Evolutionary conservation across 2,888 invertebrate species (phyloP), one percentile per base, ranked within the genome.

Genomic region (Morpho helenor): DNA sequence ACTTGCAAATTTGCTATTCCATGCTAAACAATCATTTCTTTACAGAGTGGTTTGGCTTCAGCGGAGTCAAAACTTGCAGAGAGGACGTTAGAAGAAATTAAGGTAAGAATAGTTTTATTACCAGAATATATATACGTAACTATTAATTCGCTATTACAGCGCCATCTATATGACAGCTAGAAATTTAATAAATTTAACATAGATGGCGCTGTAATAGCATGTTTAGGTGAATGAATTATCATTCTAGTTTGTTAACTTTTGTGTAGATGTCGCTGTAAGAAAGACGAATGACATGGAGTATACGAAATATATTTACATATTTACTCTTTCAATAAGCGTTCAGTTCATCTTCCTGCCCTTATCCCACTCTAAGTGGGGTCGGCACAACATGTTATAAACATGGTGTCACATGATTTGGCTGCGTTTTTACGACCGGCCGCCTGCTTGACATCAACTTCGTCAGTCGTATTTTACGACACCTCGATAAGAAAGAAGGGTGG

Each of bases 1-100:
- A 16, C 16, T 16, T 16, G 16, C 2, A 16, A 5, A 5, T 31
- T 31, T 1, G 31, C 31, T 31, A 31, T 31, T 31, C 31, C 31
- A 5, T 31, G 31, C 5, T 31, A 31, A 31, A 31, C 3, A 31
- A 31, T 31, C 5, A 31, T 72, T 74, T 72, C 54, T 71, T 79
- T 76, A 46, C 83, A 89, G 90, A 87, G 77, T 69, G 80, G 79
- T 63, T 75, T 85, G 71, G 75, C 81, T 61, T 76, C 87, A 49
- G 72, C 82, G 10, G 87, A 89, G 68, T 72, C 79, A 43, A 88
- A 87, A 74, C 74, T 76, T 56, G 76, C 81, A 9, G 90, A 90
- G 66, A 83, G 87, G 70, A 75, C 86, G 69, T 80, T 89, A 70
- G 90, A 90, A 66, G 90, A 90, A 67, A 85, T 90, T 68, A 90